Base-by-base conservation (phyloP, 2,888 invertebrate species). In the Physocephala rufipes region DNA sequence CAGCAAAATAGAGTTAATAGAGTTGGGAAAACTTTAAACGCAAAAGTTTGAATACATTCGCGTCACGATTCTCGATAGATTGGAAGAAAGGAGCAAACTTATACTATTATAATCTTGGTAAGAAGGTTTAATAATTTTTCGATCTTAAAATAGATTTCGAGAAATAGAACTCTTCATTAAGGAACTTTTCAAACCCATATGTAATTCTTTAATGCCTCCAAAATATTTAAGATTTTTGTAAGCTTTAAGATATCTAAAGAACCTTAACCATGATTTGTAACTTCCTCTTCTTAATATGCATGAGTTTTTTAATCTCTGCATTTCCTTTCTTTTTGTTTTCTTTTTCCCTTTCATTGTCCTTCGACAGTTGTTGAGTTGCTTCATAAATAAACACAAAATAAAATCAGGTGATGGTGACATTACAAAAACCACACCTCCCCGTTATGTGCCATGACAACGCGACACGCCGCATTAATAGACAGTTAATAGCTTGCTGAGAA, bases 381-480 rank as follows among this genome's bases (percentile, higher is more conserved):
- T 21, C 12, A 21, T 36, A 36, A 36, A 36, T 36, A 36, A n/a
- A n/a, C n/a, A n/a, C n/a, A n/a, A 9, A 4, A 36, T 9, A 36
- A 36, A 36, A 36, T 36, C 36, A 36, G 36, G 36, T 36, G 36
- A 36, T 4, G 9, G 36, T 9, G 36, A 7, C 36, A 36, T 9
- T 7, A 36, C 36, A 36, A 36, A 36, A 4, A 9, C 36, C 36
- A 36, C 36, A 36, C 4, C 36, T 4, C 36, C 4, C 36, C 36
- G 24, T 26, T 12, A 19, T 2, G 26, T 1, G 24, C 15, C 26
- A 15, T 2, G 58, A 1, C 58, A 3, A 15, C 30, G 58, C 45
- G 21, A 21, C 45, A 36, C 7, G 24, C 55, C 70, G 74, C 74
- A 78, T 80, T 80, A 80, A 81, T 77, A 76, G 77, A 73, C 79